Percentiles rank a stretch among this genome's conserved stretches.
Conservation (phyloP, 2,113 vertebrate genomes). For the Paratilapia polleni region DNA sequence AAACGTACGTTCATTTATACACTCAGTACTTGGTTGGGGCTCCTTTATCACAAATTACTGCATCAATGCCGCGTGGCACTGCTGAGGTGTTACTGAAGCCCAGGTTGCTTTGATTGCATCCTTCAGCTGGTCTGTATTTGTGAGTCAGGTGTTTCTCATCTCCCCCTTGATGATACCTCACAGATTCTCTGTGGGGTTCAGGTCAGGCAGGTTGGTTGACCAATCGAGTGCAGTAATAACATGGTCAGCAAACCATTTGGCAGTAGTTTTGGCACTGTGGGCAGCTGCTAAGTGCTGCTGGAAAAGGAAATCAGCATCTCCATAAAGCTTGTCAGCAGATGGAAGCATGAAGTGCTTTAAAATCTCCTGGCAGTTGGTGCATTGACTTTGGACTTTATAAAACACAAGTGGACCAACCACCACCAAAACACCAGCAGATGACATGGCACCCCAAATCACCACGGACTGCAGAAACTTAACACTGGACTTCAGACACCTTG, state of each 20-base stretch:
- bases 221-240: not conserved
- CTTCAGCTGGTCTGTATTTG: not conserved
- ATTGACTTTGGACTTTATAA: not conserved
- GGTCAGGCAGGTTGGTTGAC: too few species aligned
- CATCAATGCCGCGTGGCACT: not conserved
- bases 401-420: not conserved
- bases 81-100: not conserved
- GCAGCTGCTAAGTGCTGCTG: not conserved
- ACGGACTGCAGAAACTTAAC: not conserved
- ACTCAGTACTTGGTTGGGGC: not conserved
- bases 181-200: not conserved
- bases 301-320: not conserved
- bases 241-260: not conserved
- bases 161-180: not conserved
- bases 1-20: not conserved
- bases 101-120: not conserved
- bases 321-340: not conserved
- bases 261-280: not conserved
- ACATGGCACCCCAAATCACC: not conserved
- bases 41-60: not conserved
- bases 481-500: too few species aligned
- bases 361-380: accelerated
- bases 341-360: not conserved
- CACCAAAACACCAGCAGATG: too few species aligned
- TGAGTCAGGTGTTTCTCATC: too few species aligned